Percentiles rank a stretch among this genome's conserved stretches.
These are phyloP conservation scores for Donacobius atricapilla DNA, from an alignment of 2,113 vertebrate species.

Conservation along the genomic window DNA sequence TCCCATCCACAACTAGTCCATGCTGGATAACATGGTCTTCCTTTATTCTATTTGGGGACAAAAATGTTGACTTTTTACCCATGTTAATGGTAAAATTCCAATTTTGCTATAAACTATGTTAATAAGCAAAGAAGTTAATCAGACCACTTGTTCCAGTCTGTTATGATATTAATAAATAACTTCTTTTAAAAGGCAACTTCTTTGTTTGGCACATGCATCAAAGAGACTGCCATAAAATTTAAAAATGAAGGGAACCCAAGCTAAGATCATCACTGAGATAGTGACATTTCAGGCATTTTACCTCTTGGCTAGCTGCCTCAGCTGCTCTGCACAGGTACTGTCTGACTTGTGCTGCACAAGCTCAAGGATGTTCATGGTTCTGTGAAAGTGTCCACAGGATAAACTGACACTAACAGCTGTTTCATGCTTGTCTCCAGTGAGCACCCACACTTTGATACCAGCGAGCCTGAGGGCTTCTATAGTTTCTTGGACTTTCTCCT, in stretches of 20 bases:
- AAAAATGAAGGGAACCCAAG: neutral
- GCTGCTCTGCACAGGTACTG: constrained; percentile 88
- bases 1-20: constrained; percentile 93
- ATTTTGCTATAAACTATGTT: neutral
- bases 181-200: neutral
- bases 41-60: constrained; percentile 79
- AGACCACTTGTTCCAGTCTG: neutral
- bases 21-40: constrained; percentile 97
- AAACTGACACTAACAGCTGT: constrained; percentile 95
- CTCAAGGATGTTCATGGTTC: constrained; percentile 95
- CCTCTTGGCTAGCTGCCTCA: constrained; percentile 87
- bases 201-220: neutral
- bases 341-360: constrained; percentile 91
- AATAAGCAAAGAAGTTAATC: neutral
- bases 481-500: constrained; percentile 96
- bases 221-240: neutral
- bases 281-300: constrained; percentile 24
- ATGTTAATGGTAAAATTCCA: fast-evolving
- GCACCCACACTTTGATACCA: constrained; percentile 97
- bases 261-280: neutral
- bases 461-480: constrained; percentile 92
- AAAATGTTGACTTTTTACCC: neutral
- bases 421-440: constrained; percentile 95
- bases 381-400: constrained; percentile 94
- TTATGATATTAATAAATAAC: neutral